Percentiles rank a stretch among this genome's conserved stretches.
Conservation (phyloP, 2,888 invertebrate species). For the Phlogophora meticulosa region DNA sequence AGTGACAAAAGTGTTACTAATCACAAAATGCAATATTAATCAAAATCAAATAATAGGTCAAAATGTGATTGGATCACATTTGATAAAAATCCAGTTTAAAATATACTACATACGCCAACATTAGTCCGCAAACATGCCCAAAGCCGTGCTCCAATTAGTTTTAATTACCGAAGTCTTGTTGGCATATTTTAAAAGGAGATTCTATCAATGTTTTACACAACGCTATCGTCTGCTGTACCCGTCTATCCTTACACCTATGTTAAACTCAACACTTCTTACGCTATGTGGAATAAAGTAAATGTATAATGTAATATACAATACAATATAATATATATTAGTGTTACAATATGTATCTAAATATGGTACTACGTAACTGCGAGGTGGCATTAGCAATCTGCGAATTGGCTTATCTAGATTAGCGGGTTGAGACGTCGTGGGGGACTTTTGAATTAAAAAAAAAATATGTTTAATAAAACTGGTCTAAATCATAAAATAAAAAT, state of each 20-base stretch:
- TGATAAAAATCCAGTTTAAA: slow-evolving; percentile 1
- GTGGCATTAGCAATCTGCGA: slow-evolving; percentile 84
- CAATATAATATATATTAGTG: slow-evolving; percentile 66
- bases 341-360: slow-evolving; percentile 76
- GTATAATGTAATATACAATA: slow-evolving; percentile 68
- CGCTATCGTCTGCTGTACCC: slow-evolving; percentile 79
- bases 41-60: neutral
- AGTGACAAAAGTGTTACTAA: slow-evolving; percentile 11
- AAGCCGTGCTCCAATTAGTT: slow-evolving; percentile 14
- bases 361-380: slow-evolving; percentile 86
- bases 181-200: slow-evolving; percentile 84
- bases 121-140: slow-evolving; percentile 16
- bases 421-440: slow-evolving; percentile 27
- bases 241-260: slow-evolving; percentile 80
- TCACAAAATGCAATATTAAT: slow-evolving; percentile 14
- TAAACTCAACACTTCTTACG: slow-evolving; percentile 85
- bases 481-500: too few relatives aligned
- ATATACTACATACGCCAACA: neutral
- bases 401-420: slow-evolving; percentile 73
- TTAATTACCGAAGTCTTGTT: neutral
- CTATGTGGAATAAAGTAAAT: slow-evolving; percentile 88
- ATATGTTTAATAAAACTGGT: neutral
- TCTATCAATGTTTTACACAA: slow-evolving; percentile 71
- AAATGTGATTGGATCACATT: slow-evolving; percentile 18
- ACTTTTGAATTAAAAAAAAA: neutral